Percentiles rank a stretch among this genome's conserved stretches.
phyloP scores from a whole-genome alignment of 2,113 vertebrate genomes.

The Oreamnos americanus region DNA sequence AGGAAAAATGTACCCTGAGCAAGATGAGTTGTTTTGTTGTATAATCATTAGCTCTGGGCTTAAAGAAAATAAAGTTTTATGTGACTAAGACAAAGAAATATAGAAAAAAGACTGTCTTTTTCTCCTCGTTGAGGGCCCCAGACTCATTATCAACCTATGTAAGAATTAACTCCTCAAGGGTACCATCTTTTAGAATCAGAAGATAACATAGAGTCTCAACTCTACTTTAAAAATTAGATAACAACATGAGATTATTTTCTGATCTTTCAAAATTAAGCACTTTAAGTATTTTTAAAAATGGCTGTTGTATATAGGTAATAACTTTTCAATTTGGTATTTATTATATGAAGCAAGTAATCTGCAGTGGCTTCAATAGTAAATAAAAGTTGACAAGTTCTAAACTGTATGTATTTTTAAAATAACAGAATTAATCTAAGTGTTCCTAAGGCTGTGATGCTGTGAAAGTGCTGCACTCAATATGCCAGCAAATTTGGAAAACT shows the following conservation, averaged over 20 bases:
- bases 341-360: neutral
- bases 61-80: too few species aligned
- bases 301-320: neutral
- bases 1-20: too few species aligned
- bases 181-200: neutral
- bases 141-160: too few species aligned
- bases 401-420: neutral
- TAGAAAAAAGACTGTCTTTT: too few species aligned
- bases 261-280: neutral
- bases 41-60: too few species aligned
- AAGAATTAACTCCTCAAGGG: too few species aligned
- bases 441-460: neutral
- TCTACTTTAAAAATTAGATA: neutral
- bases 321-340: neutral
- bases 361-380: neutral
- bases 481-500: too few species aligned
- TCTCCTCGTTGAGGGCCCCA: too few species aligned
- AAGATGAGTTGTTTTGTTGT: too few species aligned
- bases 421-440: neutral
- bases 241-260: neutral
- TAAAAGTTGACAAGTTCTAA: neutral
- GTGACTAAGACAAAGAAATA: too few species aligned
- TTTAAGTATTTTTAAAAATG: neutral
- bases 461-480: too few species aligned
- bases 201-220: neutral